phyloP scores from a whole-genome alignment of 2,888 invertebrate genomes.

The Tubiluchus corallicola region DNA sequence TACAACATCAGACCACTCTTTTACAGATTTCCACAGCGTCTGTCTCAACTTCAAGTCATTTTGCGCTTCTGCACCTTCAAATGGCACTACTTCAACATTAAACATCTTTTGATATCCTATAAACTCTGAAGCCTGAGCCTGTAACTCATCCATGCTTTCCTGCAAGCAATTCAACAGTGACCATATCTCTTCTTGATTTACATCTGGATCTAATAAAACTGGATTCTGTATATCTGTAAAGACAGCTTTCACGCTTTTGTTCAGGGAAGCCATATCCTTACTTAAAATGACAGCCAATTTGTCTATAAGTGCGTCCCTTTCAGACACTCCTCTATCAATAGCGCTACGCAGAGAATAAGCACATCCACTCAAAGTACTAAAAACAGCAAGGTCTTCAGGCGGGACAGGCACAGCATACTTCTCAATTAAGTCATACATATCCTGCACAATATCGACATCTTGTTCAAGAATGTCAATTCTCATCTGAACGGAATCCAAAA shows the following conservation, averaged over 20 bases:
- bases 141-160: no score
- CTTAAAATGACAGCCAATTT: slow-evolving; percentile 52
- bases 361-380: no score
- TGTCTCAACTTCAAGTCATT: neutral
- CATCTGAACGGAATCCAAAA: slow-evolving; percentile 45
- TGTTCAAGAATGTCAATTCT: slow-evolving; percentile 44
- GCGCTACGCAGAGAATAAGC: slow-evolving; percentile 39
- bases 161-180: no score
- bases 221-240: slow-evolving; percentile 50
- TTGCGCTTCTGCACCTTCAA: neutral
- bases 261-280: slow-evolving; percentile 53
- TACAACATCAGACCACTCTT: neutral
- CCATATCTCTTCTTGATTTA: no score
- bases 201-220: no score
- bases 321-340: slow-evolving; percentile 48
- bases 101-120: no score
- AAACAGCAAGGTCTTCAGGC: slow-evolving; percentile 43
- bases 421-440: slow-evolving; percentile 63
- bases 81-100: neutral
- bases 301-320: slow-evolving; percentile 45
- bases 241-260: slow-evolving; percentile 49
- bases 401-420: slow-evolving; percentile 52
- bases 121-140: no score
- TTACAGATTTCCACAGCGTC: neutral
- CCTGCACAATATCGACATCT: slow-evolving; percentile 56